Percentiles rank a stretch among this genome's conserved stretches.
Conservation (phyloP, 2,888 invertebrate species). For the Polymixis lichenea region DNA sequence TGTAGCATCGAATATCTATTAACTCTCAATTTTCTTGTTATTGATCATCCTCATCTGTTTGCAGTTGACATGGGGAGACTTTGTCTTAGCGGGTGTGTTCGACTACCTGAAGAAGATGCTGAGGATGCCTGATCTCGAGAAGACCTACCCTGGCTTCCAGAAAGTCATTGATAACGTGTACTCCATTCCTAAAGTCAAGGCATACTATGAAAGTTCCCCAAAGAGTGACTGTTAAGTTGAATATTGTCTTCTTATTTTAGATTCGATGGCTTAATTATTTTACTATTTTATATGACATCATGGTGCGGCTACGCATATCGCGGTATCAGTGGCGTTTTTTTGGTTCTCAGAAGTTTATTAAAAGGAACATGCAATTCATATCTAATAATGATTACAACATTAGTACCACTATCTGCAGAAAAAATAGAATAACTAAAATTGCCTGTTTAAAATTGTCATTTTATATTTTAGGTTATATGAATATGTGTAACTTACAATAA, state of each 20-base stretch:
- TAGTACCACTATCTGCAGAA: neutral
- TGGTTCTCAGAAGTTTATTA: neutral
- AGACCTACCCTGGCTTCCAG: slow-evolving; percentile 78
- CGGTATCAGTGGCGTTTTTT: neutral
- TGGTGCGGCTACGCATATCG: neutral
- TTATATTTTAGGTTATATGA: neutral
- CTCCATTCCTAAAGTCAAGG: slow-evolving; percentile 78
- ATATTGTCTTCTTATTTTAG: neutral
- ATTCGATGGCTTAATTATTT: neutral
- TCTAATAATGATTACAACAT: neutral
- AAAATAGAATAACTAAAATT: neutral
- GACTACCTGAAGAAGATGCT: slow-evolving; percentile 68
- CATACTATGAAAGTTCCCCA: slow-evolving; percentile 14
- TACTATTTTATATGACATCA: neutral
- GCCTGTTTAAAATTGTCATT: neutral
- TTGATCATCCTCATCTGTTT: slow-evolving; percentile 37
- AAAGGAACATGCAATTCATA: neutral
- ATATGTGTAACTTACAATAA: neutral
- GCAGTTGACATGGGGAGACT: slow-evolving; percentile 75
- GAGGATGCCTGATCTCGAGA: slow-evolving; percentile 72
- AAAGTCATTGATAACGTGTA: slow-evolving; percentile 75
- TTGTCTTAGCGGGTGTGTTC: slow-evolving; percentile 69
- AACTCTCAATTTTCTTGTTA: neutral
- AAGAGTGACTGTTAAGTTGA: slow-evolving; percentile 1
- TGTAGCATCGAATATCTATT: neutral